Evolutionary conservation across 2,888 invertebrate genomes (phyloP).

Genomic region (Halictus quadricinctus): DNA sequence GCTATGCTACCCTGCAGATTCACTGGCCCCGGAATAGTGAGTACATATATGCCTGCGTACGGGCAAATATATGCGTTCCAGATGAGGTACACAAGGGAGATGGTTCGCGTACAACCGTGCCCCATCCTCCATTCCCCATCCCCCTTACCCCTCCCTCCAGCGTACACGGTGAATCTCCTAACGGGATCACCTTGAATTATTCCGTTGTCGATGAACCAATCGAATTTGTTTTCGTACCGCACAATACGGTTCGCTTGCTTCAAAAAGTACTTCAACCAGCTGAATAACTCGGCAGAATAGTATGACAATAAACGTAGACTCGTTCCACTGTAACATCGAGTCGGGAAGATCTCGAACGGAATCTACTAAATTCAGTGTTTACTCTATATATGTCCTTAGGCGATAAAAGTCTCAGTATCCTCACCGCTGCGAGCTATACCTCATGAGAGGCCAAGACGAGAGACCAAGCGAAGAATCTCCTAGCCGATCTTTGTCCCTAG

Average conservation of each 20-base stretch:
- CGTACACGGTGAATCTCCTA: constrained; percentile 10
- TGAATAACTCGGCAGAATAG: background rate
- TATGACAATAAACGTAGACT: background rate
- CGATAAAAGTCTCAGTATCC: too few species aligned
- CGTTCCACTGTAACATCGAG: too few species aligned
- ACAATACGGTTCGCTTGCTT: background rate
- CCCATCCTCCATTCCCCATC: background rate
- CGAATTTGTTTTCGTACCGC: background rate
- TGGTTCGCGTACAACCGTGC: constrained; percentile 24
- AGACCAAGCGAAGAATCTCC: too few species aligned
- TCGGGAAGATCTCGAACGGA: too few species aligned
- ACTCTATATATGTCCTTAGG: too few species aligned
- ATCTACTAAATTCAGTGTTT: too few species aligned
- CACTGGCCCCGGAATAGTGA: constrained; percentile 82
- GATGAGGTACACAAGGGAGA: constrained; percentile 46
- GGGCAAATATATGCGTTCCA: constrained; percentile 46
- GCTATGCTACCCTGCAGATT: constrained; percentile 83
- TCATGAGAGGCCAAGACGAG: too few species aligned
- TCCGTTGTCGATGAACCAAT: constrained; percentile 1
- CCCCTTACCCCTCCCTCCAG: too few species aligned
- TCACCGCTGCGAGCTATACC: too few species aligned
- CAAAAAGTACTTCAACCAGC: background rate
- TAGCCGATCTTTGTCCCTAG: too few species aligned
- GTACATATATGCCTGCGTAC: constrained; percentile 65
- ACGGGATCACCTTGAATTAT: background rate